Evolutionary conservation across 2,797 vertebrate species (phyloP).

Genomic region (Spinibarbus caldwelli): DNA sequence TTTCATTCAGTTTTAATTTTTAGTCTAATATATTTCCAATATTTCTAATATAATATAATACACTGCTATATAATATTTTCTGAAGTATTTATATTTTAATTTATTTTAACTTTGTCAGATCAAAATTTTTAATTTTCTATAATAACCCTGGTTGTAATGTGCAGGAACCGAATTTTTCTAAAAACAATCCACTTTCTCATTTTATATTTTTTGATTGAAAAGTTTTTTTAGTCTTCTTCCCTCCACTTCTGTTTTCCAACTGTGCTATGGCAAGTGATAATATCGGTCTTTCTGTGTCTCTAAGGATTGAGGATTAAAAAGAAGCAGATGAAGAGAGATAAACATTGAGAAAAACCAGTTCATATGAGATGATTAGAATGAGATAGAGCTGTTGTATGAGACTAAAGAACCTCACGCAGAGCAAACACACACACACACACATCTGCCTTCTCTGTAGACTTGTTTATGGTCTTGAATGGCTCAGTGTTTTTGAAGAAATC

Average conservation of each 20-base stretch:
- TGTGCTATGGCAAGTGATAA: neutral
- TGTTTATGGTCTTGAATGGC: neutral
- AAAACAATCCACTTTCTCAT: neutral
- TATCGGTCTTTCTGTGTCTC: neutral
- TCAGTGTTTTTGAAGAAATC: constrained; percentile 1
- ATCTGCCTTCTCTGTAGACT: neutral
- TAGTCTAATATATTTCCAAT: too few relatives aligned
- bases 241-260: neutral
- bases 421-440: neutral
- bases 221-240: too few relatives aligned
- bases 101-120: too few relatives aligned
- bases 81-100: too few relatives aligned
- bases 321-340: constrained; percentile 9
- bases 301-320: neutral
- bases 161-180: too few relatives aligned
- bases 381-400: neutral
- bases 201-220: too few relatives aligned
- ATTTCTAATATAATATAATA: too few relatives aligned
- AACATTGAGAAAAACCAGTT: neutral
- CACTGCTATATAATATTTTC: too few relatives aligned
- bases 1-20: too few relatives aligned
- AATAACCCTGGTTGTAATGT: neutral
- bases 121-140: neutral
- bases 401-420: neutral
- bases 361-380: neutral